phyloP scores from a whole-genome alignment of 2,888 invertebrate genomes.

The Gymnocheta viridis region DNA sequence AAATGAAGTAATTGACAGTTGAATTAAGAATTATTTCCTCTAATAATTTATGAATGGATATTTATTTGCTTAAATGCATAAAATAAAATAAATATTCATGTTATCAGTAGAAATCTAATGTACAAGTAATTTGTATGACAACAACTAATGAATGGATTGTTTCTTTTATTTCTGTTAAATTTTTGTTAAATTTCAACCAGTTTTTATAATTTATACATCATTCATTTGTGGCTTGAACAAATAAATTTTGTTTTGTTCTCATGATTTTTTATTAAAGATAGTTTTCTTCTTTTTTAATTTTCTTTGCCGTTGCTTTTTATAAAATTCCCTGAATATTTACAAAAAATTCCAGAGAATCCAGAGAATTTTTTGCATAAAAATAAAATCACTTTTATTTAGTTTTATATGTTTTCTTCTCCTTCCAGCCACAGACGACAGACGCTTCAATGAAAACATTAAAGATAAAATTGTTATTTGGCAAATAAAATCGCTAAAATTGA shows the following conservation, averaged over 20 bases:
- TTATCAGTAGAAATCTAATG: slow-evolving; percentile 50
- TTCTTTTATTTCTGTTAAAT: neutral
- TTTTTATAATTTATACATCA: too few species aligned
- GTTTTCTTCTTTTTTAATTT: neutral
- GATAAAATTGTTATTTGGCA: slow-evolving; percentile 59
- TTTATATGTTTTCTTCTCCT: neutral
- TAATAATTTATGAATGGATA: slow-evolving; percentile 6
- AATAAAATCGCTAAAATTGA: slow-evolving; percentile 61
- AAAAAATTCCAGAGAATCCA: slow-evolving; percentile 54
- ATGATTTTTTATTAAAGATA: slow-evolving; percentile 48
- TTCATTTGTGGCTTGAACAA: slow-evolving; percentile 19
- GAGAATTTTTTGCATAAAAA: slow-evolving; percentile 30
- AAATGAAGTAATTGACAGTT: neutral
- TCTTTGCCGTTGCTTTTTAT: neutral
- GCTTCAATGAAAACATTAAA: slow-evolving; percentile 49
- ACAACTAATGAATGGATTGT: slow-evolving; percentile 45
- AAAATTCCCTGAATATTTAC: slow-evolving; percentile 37
- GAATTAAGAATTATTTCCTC: slow-evolving; percentile 47
- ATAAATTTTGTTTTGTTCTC: slow-evolving; percentile 37
- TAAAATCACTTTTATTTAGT: slow-evolving; percentile 39
- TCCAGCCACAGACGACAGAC: slow-evolving; percentile 12
- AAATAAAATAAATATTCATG: too few species aligned
- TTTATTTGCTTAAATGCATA: slow-evolving; percentile 8
- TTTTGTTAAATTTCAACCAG: slow-evolving; percentile 33
- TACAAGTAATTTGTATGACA: slow-evolving; percentile 46